A percentile compares a stretch with the other conserved stretches of the same genome.
phyloP scores from a whole-genome alignment of 2,113 vertebrate genomes.

The Cygnus buccinator region DNA sequence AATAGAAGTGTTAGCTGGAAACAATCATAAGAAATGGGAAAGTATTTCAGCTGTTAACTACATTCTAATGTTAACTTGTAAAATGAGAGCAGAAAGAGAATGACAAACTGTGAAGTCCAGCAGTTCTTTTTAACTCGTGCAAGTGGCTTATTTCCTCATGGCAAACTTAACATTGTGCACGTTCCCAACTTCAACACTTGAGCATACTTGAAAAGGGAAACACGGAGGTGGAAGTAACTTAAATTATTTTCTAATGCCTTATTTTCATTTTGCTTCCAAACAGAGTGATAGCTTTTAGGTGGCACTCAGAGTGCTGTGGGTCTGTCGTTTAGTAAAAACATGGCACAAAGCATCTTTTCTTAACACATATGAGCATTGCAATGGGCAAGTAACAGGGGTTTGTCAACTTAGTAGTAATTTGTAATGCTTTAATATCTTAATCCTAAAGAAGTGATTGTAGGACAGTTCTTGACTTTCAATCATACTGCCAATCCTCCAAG shows the following conservation, averaged over 20 bases:
- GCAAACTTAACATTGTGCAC: neutral
- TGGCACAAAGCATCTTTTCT: neutral
- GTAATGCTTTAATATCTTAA: neutral
- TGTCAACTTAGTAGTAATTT: neutral
- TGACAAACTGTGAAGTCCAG: neutral
- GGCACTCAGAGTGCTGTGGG: neutral
- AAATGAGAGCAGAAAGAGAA: neutral
- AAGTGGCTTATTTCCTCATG: neutral
- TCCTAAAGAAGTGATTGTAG: neutral
- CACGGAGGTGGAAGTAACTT: neutral
- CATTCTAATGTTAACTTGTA: neutral
- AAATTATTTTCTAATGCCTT: neutral
- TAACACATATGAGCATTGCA: neutral
- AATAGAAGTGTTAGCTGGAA: neutral
- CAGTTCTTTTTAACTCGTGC: neutral
- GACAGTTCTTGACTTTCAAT: neutral
- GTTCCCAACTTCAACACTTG: neutral
- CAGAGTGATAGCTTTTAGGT: neutral
- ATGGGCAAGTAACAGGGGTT: neutral
- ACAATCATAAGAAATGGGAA: neutral
- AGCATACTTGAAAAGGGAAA: neutral
- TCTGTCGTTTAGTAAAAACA: neutral
- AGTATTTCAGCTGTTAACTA: neutral
- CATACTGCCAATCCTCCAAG: neutral
- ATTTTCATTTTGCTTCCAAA: neutral